These are phyloP conservation scores for Diarsia mendica DNA, from an alignment of 2,888 invertebrate species.

Conservation along the genomic window DNA sequence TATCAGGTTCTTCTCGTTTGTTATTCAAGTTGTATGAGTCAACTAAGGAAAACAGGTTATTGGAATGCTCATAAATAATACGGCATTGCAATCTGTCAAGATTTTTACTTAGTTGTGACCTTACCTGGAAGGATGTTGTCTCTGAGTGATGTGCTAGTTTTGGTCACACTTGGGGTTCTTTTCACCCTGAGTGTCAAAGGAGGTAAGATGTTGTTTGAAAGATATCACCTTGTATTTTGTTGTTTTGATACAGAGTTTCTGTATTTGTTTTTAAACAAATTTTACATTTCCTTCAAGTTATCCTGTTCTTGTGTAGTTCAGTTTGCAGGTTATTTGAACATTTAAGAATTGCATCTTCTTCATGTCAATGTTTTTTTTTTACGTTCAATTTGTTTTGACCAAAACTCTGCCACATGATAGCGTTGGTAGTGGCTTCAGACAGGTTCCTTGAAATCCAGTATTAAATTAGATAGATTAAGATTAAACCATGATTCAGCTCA, in stretches of 20 bases:
- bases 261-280: neutral
- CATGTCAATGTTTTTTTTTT: no score
- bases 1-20: constrained; percentile 39
- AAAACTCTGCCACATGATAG: no score
- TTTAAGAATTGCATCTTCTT: neutral
- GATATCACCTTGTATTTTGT: fast-evolving
- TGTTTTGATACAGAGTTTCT: neutral
- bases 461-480: neutral
- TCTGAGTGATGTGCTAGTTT: constrained; percentile 55
- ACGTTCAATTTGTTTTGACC: no score
- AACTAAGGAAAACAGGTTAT: constrained; percentile 49
- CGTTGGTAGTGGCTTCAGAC: no score
- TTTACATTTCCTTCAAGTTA: neutral
- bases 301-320: neutral
- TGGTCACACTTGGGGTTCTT: constrained; percentile 50
- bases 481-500: neutral
- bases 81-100: constrained; percentile 19
- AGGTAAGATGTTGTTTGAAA: constrained; percentile 36
- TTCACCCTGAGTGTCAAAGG: constrained; percentile 45
- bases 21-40: constrained; percentile 48
- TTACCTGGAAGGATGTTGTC: constrained; percentile 37
- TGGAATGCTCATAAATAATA: constrained; percentile 31
- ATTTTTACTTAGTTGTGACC: constrained; percentile 10
- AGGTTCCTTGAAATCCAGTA: no score
- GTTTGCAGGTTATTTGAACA: neutral